Evolutionary conservation across 2,888 invertebrate species (phyloP).

Genomic region (Ennomos erosarius): DNA sequence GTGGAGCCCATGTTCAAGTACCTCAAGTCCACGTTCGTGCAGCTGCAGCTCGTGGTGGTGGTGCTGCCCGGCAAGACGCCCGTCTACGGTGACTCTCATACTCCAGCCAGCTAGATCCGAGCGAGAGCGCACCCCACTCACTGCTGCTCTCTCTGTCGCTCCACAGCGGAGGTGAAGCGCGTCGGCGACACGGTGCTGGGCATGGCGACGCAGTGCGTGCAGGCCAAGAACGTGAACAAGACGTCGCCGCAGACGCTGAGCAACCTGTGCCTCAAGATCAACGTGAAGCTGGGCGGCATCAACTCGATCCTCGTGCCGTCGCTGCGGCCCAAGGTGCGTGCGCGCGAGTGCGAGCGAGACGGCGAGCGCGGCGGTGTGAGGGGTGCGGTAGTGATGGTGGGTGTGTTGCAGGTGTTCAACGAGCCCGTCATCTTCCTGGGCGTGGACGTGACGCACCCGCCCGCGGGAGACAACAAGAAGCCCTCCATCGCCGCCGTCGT

Average conservation of each 20-base stretch:
- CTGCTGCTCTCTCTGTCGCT: not conserved
- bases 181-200: constrained; percentile 99
- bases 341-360: not conserved
- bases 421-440: constrained; percentile 99
- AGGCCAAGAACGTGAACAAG: constrained; percentile 99
- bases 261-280: constrained; percentile 99
- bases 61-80: constrained; percentile 99
- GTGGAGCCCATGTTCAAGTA: constrained; percentile 99
- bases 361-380: not conserved
- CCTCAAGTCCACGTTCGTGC: constrained; percentile 97
- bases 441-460: constrained; percentile 99
- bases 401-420: constrained; percentile 91
- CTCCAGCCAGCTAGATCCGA: not conserved
- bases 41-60: constrained; percentile 98
- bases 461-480: constrained; percentile 99
- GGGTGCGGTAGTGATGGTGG: not conserved
- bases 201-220: constrained; percentile 99
- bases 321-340: constrained; percentile 92
- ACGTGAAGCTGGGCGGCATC: constrained; percentile 99
- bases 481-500: constrained; percentile 99
- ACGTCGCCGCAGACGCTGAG: constrained; percentile 99
- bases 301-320: constrained; percentile 99
- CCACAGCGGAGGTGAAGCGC: constrained; percentile 97
- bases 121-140: constrained; percentile 1
- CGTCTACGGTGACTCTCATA: constrained; percentile 92